Conservation (phyloP, 92 coral and sea anemone genomes). For the Palythoa caribaeorum region DNA sequence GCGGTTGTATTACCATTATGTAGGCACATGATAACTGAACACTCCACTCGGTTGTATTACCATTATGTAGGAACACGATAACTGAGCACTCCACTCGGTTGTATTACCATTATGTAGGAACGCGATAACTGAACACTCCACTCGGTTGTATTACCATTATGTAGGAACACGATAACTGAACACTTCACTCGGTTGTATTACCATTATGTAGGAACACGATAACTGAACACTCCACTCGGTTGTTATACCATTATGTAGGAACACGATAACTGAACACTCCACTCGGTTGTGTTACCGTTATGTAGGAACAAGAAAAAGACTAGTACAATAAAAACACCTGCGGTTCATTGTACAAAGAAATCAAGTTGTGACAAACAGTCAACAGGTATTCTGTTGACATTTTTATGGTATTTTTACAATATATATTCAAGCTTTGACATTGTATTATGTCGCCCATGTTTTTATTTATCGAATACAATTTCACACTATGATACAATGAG, state of each 20-base stretch:
- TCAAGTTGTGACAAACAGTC: background rate
- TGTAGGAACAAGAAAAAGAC: background rate
- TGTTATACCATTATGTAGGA: too few relatives aligned
- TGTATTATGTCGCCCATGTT: background rate
- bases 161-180: too few relatives aligned
- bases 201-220: too few relatives aligned
- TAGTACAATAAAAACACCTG: background rate
- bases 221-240: too few relatives aligned
- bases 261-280: too few relatives aligned
- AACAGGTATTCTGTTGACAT: background rate
- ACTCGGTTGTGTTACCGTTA: too few relatives aligned
- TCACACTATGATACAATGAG: background rate
- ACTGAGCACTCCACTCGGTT: too few relatives aligned
- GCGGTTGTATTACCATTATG: background rate
- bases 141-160: too few relatives aligned
- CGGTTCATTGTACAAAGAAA: background rate
- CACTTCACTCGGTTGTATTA: too few relatives aligned
- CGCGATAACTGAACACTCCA: too few relatives aligned
- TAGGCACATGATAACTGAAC: background rate
- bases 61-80: too few relatives aligned
- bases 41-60: background rate
- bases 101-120: too few relatives aligned
- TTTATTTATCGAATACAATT: background rate
- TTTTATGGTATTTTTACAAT: background rate
- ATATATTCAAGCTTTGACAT: background rate